These are phyloP conservation scores for Coelopa frigida DNA, from an alignment of 1,140 invertebrate species.

Conservation along the genomic window DNA sequence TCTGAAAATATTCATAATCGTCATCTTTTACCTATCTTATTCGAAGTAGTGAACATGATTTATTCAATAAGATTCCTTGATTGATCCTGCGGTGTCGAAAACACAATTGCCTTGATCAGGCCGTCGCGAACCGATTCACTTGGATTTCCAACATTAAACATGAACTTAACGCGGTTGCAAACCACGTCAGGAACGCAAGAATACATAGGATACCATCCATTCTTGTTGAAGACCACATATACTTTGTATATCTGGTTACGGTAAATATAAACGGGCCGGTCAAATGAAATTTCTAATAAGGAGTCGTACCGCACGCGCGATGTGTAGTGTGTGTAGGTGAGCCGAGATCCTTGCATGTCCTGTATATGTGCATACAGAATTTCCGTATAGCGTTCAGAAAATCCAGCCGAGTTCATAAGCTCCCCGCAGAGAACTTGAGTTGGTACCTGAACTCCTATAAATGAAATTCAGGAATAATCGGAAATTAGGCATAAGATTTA, in stretches of 20 bases:
- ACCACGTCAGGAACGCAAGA: slow-evolving; percentile 53
- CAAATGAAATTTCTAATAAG: slow-evolving; percentile 69
- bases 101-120: slow-evolving; percentile 67
- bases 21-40: too few relatives aligned
- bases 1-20: too few relatives aligned
- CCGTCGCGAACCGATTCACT: slow-evolving; percentile 62
- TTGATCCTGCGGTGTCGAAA: slow-evolving; percentile 45
- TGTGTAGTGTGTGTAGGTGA: slow-evolving; percentile 74
- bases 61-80: slow-evolving; percentile 28
- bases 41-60: too few relatives aligned
- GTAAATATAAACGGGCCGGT: slow-evolving; percentile 66
- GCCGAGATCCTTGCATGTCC: slow-evolving; percentile 63
- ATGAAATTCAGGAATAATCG: slow-evolving; percentile 3
- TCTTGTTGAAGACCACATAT: slow-evolving; percentile 71
- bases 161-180: slow-evolving; percentile 62
- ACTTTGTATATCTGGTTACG: slow-evolving; percentile 70
- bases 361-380: slow-evolving; percentile 70
- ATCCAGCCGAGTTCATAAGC: slow-evolving; percentile 42
- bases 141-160: slow-evolving; percentile 61
- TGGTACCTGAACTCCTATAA: slow-evolving; percentile 55
- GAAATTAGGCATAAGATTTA: slow-evolving; percentile 10
- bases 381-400: slow-evolving; percentile 56
- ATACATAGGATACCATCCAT: slow-evolving; percentile 69
- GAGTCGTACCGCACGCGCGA: slow-evolving; percentile 59
- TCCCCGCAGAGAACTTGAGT: slow-evolving; percentile 53